A percentile compares a stretch with the other conserved stretches of the same genome.
Conservation (phyloP, 2,888 invertebrate species). For the Ellobium chinense region DNA sequence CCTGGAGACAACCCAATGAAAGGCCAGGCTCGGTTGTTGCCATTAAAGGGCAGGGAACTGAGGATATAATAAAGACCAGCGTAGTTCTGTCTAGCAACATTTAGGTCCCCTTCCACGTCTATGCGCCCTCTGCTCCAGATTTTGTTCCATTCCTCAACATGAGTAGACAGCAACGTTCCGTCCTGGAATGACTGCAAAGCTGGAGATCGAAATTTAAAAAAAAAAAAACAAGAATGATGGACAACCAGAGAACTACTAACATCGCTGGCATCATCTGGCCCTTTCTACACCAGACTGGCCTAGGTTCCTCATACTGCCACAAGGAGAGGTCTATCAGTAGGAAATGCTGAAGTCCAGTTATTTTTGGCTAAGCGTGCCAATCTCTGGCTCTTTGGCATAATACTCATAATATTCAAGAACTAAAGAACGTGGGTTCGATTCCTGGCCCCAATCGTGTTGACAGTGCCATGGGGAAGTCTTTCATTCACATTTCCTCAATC, state of each 20-base stretch:
- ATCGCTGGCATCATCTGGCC: not conserved
- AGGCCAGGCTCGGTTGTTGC: slow-evolving; percentile 56
- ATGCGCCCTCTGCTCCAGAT: slow-evolving; percentile 73
- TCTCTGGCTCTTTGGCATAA: too few relatives aligned
- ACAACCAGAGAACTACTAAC: not conserved
- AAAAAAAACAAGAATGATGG: not conserved
- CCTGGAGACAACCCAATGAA: slow-evolving; percentile 76
- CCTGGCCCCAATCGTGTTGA: too few relatives aligned
- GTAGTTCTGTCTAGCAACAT: slow-evolving; percentile 66
- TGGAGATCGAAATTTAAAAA: not conserved
- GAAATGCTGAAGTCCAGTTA: too few relatives aligned
- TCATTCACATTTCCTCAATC: too few relatives aligned
- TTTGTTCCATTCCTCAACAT: slow-evolving; percentile 66
- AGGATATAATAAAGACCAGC: slow-evolving; percentile 74
- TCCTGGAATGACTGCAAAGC: not conserved
- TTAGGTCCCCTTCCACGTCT: slow-evolving; percentile 68
- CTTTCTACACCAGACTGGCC: not conserved
- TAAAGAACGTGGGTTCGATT: too few relatives aligned
- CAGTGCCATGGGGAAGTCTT: too few relatives aligned
- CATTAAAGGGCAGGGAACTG: slow-evolving; percentile 70
- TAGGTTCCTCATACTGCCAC: too few relatives aligned
- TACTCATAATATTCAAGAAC: too few relatives aligned
- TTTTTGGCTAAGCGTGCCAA: too few relatives aligned
- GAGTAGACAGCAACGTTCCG: slow-evolving; percentile 58
- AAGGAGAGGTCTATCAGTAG: too few relatives aligned